Conservation (phyloP, 2,113 vertebrate genomes). For the Tapirus terrestris region DNA sequence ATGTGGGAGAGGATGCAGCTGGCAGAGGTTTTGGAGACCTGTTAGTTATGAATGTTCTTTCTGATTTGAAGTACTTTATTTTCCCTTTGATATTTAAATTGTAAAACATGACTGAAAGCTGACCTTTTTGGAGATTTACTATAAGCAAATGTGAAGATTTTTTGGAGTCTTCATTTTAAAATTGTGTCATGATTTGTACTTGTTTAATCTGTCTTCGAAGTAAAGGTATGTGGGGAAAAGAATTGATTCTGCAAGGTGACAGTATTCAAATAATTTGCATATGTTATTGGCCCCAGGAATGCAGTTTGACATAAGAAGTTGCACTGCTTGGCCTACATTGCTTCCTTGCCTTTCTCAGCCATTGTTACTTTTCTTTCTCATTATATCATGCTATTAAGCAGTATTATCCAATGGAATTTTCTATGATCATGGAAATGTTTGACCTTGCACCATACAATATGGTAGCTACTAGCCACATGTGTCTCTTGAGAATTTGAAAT, state of each 20-base stretch:
- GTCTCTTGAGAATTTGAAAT: not conserved
- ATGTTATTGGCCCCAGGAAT: not conserved
- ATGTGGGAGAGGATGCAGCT: not conserved
- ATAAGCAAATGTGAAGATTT: not conserved
- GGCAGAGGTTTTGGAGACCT: not conserved
- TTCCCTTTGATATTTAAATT: not conserved
- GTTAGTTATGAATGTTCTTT: not conserved
- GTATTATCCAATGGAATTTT: not conserved
- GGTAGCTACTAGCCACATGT: not conserved
- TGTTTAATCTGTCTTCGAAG: not conserved
- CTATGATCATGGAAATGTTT: not conserved
- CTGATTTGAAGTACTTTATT: slow-evolving; percentile 28
- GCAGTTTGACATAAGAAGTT: not conserved
- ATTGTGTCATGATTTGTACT: not conserved
- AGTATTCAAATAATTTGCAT: not conserved
- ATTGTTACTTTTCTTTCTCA: not conserved
- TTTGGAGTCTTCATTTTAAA: slow-evolving; percentile 24
- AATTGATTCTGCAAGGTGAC: not conserved
- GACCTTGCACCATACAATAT: fast-evolving
- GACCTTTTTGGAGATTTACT: not conserved
- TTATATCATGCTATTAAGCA: not conserved
- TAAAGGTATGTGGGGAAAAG: not conserved
- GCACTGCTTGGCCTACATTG: not conserved
- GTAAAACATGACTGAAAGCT: not conserved
- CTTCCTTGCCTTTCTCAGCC: not conserved